phyloP scores from a whole-genome alignment of 2,113 vertebrate species.

The Prionailurus viverrinus region DNA sequence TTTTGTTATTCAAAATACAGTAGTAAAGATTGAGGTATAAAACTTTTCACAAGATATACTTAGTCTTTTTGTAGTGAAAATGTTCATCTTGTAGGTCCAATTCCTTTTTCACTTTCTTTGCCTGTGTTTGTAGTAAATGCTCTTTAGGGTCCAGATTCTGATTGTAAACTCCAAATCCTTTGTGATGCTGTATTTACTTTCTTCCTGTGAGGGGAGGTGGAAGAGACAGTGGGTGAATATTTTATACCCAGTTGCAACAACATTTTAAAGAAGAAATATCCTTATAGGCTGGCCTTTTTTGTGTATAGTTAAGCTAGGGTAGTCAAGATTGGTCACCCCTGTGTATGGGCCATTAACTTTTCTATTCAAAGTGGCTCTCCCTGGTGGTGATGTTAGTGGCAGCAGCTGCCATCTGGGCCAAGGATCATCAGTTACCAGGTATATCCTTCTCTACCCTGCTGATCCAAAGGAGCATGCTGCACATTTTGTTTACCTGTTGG shows the following conservation, averaged over 20 bases:
- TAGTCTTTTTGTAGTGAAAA: conserved; percentile 86
- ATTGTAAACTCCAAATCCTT: conserved; percentile 57
- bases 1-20: conserved; percentile 89
- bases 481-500: conserved; percentile 88
- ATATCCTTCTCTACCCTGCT: background rate
- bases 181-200: conserved; percentile 79
- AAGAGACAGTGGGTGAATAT: background rate
- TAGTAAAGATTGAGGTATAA: conserved; percentile 98
- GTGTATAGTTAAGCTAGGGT: background rate
- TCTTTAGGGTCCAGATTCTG: conserved; percentile 77
- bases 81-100: conserved; percentile 68
- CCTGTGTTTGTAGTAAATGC: conserved; percentile 65
- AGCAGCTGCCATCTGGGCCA: background rate
- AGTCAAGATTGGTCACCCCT: background rate
- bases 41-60: conserved; percentile 89
- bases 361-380: background rate
- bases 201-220: conserved; percentile 79
- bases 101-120: conserved; percentile 64
- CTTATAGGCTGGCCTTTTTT: background rate
- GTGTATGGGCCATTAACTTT: background rate
- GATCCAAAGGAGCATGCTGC: background rate
- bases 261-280: background rate
- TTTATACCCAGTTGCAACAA: background rate
- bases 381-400: background rate
- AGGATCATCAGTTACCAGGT: background rate